These are phyloP conservation scores for Gasterosteus aculeatus DNA, from an alignment of 2,113 vertebrate genomes.

Conservation along the genomic window DNA sequence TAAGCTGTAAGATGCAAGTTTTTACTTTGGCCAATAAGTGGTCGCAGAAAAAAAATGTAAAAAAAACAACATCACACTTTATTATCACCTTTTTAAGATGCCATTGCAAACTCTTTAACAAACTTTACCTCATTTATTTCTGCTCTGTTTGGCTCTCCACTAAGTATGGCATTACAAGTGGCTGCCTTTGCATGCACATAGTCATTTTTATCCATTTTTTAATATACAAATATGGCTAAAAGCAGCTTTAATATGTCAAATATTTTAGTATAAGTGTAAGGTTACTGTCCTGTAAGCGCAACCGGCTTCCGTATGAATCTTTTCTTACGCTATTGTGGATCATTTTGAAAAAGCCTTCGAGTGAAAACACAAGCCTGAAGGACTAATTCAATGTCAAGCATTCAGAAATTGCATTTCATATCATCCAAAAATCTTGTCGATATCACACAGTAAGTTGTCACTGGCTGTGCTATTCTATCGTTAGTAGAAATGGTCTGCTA, in stretches of 20 bases:
- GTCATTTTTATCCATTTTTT: not conserved
- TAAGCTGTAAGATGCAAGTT: not conserved
- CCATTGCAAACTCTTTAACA: not conserved
- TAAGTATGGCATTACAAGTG: not conserved
- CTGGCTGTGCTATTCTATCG: not conserved
- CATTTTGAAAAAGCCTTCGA: not conserved
- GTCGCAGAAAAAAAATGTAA: not conserved
- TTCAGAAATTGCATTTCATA: not conserved
- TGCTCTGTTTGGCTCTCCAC: conserved; percentile 1
- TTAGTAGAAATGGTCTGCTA: not conserved
- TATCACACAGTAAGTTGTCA: not conserved
- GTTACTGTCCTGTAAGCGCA: not conserved
- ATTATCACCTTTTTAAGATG: not conserved
- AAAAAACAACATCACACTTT: not conserved
- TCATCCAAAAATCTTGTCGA: not conserved
- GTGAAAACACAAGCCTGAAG: not conserved
- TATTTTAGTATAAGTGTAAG: not conserved
- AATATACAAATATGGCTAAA: not conserved
- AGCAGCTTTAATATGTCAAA: not conserved
- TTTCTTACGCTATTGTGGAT: not conserved
- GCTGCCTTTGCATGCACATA: not conserved
- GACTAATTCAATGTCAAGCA: not conserved
- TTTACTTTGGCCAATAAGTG: not conserved
- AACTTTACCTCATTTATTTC: not conserved
- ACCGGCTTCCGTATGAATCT: not conserved